Evolutionary conservation across 2,888 invertebrate species (phyloP), one percentile per base, ranked within the genome.

Genomic region (Netelia fuscicornis): DNA sequence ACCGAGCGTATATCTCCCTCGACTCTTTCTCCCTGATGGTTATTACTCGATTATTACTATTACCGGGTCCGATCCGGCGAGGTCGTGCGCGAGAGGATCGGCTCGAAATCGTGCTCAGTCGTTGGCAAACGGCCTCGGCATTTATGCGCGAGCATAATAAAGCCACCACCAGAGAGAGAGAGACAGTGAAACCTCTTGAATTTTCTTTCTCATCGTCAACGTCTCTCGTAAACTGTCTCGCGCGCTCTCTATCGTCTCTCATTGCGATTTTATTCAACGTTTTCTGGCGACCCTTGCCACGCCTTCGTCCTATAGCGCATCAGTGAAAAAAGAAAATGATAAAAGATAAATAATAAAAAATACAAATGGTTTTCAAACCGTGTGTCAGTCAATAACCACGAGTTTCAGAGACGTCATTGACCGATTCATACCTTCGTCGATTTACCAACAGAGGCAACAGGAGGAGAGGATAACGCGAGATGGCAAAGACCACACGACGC

Each of bases 1-100:
- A 54, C 74, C 64, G 54, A 86, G 89, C 68, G 84, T 88, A 84
- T 89, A 83, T 86, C 84, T 87, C 75, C 48, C 74, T 84, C 30
- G 67, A 30, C 54, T 81, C 79, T 65, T 79, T 80, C 44, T 70
- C 65, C 68, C 81, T 79, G 70, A 86, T 90, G 75, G 88, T 90
- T 91, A 88, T 89, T 88, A 79, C 86, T 74, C 87, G 90, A 91
- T 90, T 88, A 89, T 91, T 88, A 86, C 87, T 85, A 88, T 88
- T 90, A 88, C 85, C 82, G 67, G 83, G 83, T 70, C 84, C 86
- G 88, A 89, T 89, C 87, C 86, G 81, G 58, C 76, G 84, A 60
- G 85, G 86, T 86, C 86, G 87, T 77, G 78, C 86, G 88, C 81
- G 60, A 81, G 56, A 68, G 71, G 44, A 80, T 79, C 78, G 67